A percentile compares a stretch with the other conserved stretches of the same genome.
phyloP scores from a whole-genome alignment of 2,888 invertebrate species.

The Aporophyla nigra region DNA sequence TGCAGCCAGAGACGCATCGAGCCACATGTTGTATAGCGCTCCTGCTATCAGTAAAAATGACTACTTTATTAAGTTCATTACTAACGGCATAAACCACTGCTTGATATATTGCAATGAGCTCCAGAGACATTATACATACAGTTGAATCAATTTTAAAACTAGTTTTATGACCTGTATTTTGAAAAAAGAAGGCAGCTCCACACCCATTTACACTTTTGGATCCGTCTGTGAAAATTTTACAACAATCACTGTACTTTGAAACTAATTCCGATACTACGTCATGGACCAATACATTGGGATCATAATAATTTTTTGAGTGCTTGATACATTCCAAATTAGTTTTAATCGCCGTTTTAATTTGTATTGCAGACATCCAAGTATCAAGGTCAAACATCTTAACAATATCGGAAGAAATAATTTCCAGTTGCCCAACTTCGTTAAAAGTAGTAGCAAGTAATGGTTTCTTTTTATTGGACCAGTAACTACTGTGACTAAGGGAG shows the following conservation, averaged over 20 bases:
- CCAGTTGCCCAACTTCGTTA: neutral
- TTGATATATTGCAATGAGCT: neutral
- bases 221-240: neutral
- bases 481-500: no score
- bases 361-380: neutral
- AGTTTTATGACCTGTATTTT: neutral
- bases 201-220: neutral
- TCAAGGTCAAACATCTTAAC: neutral
- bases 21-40: neutral
- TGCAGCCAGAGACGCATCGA: no score
- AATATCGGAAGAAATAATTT: neutral
- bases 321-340: neutral
- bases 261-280: neutral
- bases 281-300: neutral
- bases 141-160: neutral
- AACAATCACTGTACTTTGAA: neutral
- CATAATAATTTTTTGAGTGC: neutral
- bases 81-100: neutral
- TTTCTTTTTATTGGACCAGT: neutral
- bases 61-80: neutral
- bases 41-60: neutral
- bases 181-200: neutral
- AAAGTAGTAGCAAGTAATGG: neutral
- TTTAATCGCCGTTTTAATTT: neutral
- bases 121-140: neutral